These are phyloP conservation scores for Ophiodon elongatus DNA, from an alignment of 2,113 vertebrate species.

Conservation along the genomic window DNA sequence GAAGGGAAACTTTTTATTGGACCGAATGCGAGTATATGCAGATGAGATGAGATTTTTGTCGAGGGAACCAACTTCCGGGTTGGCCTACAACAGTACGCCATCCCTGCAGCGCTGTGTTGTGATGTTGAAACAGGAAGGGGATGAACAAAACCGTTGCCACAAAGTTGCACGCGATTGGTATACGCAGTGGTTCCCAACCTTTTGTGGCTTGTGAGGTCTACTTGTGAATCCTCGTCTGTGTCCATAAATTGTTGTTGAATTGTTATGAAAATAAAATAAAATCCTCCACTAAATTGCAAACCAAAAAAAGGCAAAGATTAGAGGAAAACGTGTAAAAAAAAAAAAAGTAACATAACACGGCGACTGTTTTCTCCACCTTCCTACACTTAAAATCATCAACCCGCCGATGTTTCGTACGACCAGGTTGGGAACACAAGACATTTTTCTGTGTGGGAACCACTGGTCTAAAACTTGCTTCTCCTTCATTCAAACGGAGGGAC, in stretches of 20 bases:
- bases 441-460: background rate
- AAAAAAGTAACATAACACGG: too few relatives aligned
- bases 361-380: too few relatives aligned
- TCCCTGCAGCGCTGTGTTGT: too few relatives aligned
- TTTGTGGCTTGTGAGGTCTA: background rate
- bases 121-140: too few relatives aligned
- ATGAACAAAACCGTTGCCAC: too few relatives aligned
- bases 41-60: too few relatives aligned
- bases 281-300: background rate
- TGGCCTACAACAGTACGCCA: too few relatives aligned
- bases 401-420: too few relatives aligned
- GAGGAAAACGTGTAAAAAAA: background rate
- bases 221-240: background rate
- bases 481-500: background rate
- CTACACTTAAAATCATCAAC: too few relatives aligned
- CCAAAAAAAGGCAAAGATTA: background rate
- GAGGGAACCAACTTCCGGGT: too few relatives aligned
- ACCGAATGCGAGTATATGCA: too few relatives aligned
- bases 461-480: background rate
- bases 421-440: background rate
- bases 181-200: background rate
- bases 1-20: too few relatives aligned
- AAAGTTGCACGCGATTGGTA: background rate
- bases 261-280: background rate
- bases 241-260: background rate